These are phyloP conservation scores for Oplegnathus fasciatus DNA, from an alignment of 2,113 vertebrate species.

Conservation along the genomic window DNA sequence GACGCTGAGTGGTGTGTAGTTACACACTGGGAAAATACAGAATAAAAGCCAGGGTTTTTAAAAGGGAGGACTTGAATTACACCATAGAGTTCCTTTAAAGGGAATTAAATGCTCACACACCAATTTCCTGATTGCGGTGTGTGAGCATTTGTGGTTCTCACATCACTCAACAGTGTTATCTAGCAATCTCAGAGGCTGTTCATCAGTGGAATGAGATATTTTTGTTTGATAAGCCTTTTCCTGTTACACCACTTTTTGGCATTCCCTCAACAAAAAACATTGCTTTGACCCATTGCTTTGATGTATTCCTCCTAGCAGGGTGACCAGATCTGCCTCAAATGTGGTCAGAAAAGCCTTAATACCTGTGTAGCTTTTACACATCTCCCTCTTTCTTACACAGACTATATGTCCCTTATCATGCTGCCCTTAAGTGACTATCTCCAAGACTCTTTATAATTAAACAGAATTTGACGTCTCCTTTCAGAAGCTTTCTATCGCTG, in stretches of 20 bases:
- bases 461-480: neutral
- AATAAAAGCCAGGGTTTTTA: neutral
- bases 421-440: neutral
- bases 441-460: neutral
- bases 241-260: neutral
- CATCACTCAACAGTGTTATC: neutral
- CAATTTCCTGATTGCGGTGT: neutral
- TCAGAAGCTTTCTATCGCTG: neutral
- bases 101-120: neutral
- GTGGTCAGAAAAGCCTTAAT: no score
- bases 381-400: neutral
- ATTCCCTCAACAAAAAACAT: neutral
- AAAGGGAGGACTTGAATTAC: neutral
- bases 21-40: neutral
- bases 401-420: neutral
- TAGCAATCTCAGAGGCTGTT: neutral
- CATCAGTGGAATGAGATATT: neutral
- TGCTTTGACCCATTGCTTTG: no score
- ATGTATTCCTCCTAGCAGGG: no score
- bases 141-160: neutral
- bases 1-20: neutral
- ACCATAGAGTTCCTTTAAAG: neutral
- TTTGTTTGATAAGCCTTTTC: neutral
- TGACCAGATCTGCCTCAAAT: no score
- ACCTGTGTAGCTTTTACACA: no score